Base-by-base conservation (phyloP, 2,888 invertebrate genomes). In the Elegia similella region DNA sequence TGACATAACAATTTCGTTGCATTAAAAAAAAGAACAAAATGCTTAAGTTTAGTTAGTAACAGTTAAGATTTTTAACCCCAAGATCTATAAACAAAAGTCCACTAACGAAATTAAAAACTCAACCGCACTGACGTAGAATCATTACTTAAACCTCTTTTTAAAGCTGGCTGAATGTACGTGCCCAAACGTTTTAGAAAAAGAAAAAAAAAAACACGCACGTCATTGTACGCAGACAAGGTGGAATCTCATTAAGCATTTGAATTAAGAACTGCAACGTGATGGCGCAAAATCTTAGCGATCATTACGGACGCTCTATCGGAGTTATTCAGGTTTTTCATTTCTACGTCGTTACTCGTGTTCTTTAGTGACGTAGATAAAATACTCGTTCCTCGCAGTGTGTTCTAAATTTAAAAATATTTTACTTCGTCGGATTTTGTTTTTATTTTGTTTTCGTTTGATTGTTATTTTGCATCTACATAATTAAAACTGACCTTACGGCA, bases 141-240 rank as follows among this genome's bases (percentile, higher is more conserved):
- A 90, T 90, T 90, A 89, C 89, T 90, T 88, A 88, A 80, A 82
- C 79, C 80, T 88, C 89, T 89, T 87, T 88, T 85, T 79, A 88
- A 88, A 66, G 75, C 68, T 73, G 81, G 80, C 71, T 87, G 89
- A 88, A 88, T 87, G 75, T 75, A 71, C 70, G 67, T 78, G 75
- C 78, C 86, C 79, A 82, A 69, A 71, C 59, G 76, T 76, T 73
- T 75, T 76, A 73, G 74, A 75, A 85, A 84, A 83, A 75, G 66
- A 63, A 65, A 63, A 60, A 48, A 56, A 46, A 65, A 84, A 82
- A 70, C 81, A 87, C 83, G 82, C 85, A 83, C 78, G 74, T 78
- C 80, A 90, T 90, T 90, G 88, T 89, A 86, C 78, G 78, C 70
- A 83, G 86, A 86, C 83, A 84, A 88, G 88, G 87, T 87, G 80